phyloP scores from a whole-genome alignment of 2,888 invertebrate species.

The Phortica okadai region DNA sequence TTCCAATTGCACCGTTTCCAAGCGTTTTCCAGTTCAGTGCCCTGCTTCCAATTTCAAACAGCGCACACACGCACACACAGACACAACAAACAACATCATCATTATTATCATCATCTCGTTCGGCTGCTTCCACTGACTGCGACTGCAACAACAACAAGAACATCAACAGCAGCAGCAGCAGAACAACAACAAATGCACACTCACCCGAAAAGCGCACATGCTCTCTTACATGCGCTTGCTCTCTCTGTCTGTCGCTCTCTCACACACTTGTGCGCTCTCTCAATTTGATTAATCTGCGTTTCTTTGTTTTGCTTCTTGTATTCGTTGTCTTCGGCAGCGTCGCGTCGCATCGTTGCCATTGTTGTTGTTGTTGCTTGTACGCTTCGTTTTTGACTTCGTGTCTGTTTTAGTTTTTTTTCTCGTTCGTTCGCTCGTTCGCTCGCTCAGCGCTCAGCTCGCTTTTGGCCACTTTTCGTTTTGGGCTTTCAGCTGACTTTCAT shows the following conservation, averaged over 20 bases:
- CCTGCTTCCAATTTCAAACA: not conserved
- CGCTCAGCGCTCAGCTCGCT: not conserved
- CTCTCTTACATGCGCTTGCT: not conserved
- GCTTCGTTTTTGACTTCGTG: slow-evolving; percentile 53
- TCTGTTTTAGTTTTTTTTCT: slow-evolving; percentile 32
- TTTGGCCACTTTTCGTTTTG: not conserved
- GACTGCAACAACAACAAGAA: slow-evolving; percentile 38
- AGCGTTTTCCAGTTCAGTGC: not conserved
- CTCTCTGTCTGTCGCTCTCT: slow-evolving; percentile 47
- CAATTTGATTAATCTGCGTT: slow-evolving; percentile 54
- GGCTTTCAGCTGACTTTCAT: slow-evolving; percentile 55
- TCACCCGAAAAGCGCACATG: not conserved
- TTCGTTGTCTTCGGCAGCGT: slow-evolving; percentile 49
- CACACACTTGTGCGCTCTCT: slow-evolving; percentile 31
- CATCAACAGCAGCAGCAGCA: slow-evolving; percentile 39
- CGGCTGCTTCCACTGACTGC: slow-evolving; percentile 45
- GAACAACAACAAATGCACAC: slow-evolving; percentile 40
- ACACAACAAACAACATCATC: not conserved
- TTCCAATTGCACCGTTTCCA: not conserved
- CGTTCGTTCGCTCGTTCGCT: not conserved
- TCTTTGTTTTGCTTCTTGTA: slow-evolving; percentile 69
- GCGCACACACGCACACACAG: not conserved
- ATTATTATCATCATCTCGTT: slow-evolving; percentile 13
- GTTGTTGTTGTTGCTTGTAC: slow-evolving; percentile 36
- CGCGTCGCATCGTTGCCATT: slow-evolving; percentile 55